Conservation (phyloP, 2,888 invertebrate species). For the Drosophila mettleri region DNA sequence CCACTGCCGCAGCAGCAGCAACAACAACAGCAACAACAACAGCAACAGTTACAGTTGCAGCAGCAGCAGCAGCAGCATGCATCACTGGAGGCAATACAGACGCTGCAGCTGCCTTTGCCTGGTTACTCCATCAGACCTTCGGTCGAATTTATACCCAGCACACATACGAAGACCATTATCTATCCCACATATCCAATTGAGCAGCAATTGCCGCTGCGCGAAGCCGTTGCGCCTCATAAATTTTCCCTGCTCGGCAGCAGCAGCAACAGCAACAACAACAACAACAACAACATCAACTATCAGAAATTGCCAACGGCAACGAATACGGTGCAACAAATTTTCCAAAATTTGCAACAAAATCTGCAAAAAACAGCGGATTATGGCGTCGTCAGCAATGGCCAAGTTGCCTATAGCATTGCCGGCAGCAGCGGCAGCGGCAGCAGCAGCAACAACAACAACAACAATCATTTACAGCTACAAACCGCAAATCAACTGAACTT, state of each 20-base stretch:
- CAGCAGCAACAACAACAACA: slow-evolving; percentile 45
- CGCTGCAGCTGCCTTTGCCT: slow-evolving; percentile 71
- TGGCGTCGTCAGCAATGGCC: slow-evolving; percentile 48
- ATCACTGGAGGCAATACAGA: slow-evolving; percentile 65
- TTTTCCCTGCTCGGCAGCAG: slow-evolving; percentile 64
- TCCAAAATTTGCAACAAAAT: slow-evolving; percentile 79
- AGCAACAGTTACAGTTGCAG: slow-evolving; percentile 20
- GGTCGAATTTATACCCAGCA: slow-evolving; percentile 84
- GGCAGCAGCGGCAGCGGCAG: too few relatives aligned
- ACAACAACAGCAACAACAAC: slow-evolving; percentile 15
- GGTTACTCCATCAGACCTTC: slow-evolving; percentile 84
- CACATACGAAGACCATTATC: slow-evolving; percentile 74
- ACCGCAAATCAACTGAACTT: slow-evolving; percentile 82
- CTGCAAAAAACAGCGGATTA: slow-evolving; percentile 72
- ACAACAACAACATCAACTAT: slow-evolving; percentile 59
- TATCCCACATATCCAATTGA: slow-evolving; percentile 83
- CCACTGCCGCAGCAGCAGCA: slow-evolving; percentile 43
- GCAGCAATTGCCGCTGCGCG: slow-evolving; percentile 87
- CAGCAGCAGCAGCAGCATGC: slow-evolving; percentile 79
- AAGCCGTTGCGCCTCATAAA: slow-evolving; percentile 86
- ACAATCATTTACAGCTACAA: slow-evolving; percentile 79
- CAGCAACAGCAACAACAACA: slow-evolving; percentile 51
- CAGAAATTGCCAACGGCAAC: slow-evolving; percentile 60
- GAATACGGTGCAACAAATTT: slow-evolving; percentile 80
- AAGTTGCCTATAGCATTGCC: slow-evolving; percentile 54